Percentiles rank a stretch among this genome's conserved stretches.
Conservation (phyloP, 1,140 invertebrate genomes). For the Diabrotica virgifera region DNA sequence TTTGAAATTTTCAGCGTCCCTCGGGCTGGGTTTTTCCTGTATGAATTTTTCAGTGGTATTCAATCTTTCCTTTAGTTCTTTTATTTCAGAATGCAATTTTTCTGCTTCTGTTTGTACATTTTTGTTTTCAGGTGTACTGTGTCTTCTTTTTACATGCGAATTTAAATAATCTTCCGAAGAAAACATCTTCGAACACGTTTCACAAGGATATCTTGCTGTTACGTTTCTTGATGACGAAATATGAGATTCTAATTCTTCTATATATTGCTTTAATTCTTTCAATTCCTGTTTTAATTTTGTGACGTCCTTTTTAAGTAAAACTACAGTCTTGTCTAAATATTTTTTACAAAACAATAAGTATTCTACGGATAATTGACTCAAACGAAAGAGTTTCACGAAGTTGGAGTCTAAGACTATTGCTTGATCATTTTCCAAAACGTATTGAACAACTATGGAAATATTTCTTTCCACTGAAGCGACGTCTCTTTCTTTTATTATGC, state of each 20-base stretch:
- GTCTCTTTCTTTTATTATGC: conserved; percentile 61
- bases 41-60: conserved; percentile 54
- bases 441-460: conserved; percentile 46
- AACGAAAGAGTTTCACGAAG: conserved; percentile 65
- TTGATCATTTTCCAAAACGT: conserved; percentile 42
- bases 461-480: conserved; percentile 62
- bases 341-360: conserved; percentile 69
- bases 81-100: conserved; percentile 57
- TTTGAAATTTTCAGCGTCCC: conserved; percentile 22
- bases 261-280: conserved; percentile 34
- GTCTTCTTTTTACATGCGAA: conserved; percentile 54
- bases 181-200: conserved; percentile 56
- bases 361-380: conserved; percentile 66
- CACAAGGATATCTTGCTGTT: conserved; percentile 48
- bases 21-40: conserved; percentile 33
- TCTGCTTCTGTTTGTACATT: conserved; percentile 51
- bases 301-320: conserved; percentile 61
- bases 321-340: conserved; percentile 64
- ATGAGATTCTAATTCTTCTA: conserved; percentile 29
- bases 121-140: conserved; percentile 37
- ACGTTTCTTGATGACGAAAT: conserved; percentile 20
- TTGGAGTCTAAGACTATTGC: conserved; percentile 60
- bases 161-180: conserved; percentile 56
- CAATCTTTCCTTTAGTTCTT: conserved; percentile 56
- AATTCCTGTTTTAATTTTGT: conserved; percentile 53